Evolutionary conservation across 2,888 invertebrate species (phyloP), one percentile per base, ranked within the genome.

Genomic region (Zaprionus bogoriensis): DNA sequence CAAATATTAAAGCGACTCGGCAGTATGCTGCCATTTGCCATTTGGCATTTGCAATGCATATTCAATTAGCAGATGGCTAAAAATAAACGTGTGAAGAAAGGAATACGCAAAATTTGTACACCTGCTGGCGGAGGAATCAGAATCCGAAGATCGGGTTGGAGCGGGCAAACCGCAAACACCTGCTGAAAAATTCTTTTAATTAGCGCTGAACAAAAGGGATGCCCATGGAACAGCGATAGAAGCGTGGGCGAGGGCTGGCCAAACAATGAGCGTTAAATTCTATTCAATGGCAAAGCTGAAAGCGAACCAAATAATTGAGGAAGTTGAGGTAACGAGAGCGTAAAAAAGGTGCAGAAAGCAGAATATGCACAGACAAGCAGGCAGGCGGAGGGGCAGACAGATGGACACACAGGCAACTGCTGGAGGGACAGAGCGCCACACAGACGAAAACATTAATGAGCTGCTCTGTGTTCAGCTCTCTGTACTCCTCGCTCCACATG

Each of bases 231-330:
- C 4, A 4, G 19, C 9, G 19, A 9, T 9, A 22, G 9, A 12
- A n/a, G n/a, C n/a, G n/a, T 2, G 19, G 7, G n/a, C 5, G 41
- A 12, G 22, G 41, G 61, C 50, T 74, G 58, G 70, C 52, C 60
- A 75, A 81, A 79, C 85, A 79, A 84, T 79, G 78, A 77, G 75
- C 82, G 85, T 85, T 70, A 84, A 81, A 84, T 79, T 79, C 78
- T 77, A 79, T 79, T 79, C 85, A 79, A 74, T 84, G 72, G 59
- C 50, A 68, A 58, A 77, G 67, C 67, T 67, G 82, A 77, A 84
- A 80, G 85, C 68, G 82, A 73, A 63, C 78, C 78, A 81, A 79
- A 79, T 79, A 79, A 79, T 79, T 79, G 78, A 84, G 72, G 82
- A 67, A 80, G 77, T 77, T 79, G 65, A 65, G 72, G 50, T 52